Percentiles rank a stretch among this genome's conserved stretches.
phyloP scores from a whole-genome alignment of 2,888 invertebrate genomes.

The Stegana nigrithorax region DNA sequence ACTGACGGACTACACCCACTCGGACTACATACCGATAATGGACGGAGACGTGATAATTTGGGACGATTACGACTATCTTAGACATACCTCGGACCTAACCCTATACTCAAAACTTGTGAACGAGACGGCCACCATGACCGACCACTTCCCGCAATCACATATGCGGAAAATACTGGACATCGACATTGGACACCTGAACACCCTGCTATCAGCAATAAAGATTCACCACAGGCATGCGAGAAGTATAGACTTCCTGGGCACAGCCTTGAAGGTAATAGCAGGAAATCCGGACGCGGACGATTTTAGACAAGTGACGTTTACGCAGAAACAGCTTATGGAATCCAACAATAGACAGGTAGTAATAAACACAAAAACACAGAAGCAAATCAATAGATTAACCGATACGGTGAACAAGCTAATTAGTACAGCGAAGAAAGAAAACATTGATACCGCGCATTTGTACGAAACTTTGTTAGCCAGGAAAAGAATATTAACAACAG shows the following conservation, averaged over 20 bases:
- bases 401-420: no score
- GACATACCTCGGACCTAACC: slow-evolving; percentile 20
- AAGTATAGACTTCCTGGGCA: background rate
- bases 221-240: background rate
- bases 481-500: background rate
- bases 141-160: background rate
- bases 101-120: slow-evolving; percentile 1
- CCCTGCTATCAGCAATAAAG: background rate
- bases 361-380: background rate
- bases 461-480: background rate
- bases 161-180: background rate
- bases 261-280: background rate
- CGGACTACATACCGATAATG: slow-evolving; percentile 13
- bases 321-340: background rate
- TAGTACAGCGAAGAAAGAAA: no score
- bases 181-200: background rate
- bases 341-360: background rate
- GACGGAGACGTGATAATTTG: slow-evolving; percentile 13
- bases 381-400: background rate
- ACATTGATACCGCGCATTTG: background rate
- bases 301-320: background rate
- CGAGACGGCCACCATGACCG: slow-evolving; percentile 11
- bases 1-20: slow-evolving; percentile 15
- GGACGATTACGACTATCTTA: background rate
- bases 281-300: background rate